A percentile compares a stretch with the other conserved stretches of the same genome.
Conservation (phyloP, 1,140 invertebrate genomes). For the Myzus persicae region DNA sequence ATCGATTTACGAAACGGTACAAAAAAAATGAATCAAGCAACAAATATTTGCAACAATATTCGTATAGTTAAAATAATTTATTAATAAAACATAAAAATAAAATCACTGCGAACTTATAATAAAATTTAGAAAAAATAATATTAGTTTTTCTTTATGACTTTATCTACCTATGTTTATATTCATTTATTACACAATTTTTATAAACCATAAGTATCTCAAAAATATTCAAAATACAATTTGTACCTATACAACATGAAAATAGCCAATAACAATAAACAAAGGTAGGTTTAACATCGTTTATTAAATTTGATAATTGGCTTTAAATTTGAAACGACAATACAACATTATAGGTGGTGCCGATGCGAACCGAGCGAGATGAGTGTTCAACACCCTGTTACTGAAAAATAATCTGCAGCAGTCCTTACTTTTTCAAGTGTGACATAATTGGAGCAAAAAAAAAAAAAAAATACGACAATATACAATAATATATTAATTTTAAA, state of each 20-base stretch:
- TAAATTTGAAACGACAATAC: not conserved
- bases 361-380: not conserved
- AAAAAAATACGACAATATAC: slow-evolving; percentile 8
- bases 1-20: not conserved
- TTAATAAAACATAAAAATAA: not conserved
- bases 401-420: not conserved
- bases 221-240: not conserved
- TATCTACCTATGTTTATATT: not conserved
- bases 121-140: not conserved
- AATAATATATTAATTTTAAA: slow-evolving; percentile 9
- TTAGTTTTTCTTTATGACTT: not conserved
- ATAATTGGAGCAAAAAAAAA: not conserved
- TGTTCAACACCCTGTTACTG: not conserved
- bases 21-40: not conserved
- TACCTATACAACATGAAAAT: not conserved
- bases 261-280: not conserved
- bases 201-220: not conserved
- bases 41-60: not conserved
- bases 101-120: not conserved
- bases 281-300: not conserved
- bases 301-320: not conserved
- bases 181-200: not conserved
- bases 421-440: not conserved
- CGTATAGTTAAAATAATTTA: not conserved
- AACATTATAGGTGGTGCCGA: not conserved